These are phyloP conservation scores for Cottoperca gobio DNA, from an alignment of 2,797 vertebrate species.

Conservation along the genomic window DNA sequence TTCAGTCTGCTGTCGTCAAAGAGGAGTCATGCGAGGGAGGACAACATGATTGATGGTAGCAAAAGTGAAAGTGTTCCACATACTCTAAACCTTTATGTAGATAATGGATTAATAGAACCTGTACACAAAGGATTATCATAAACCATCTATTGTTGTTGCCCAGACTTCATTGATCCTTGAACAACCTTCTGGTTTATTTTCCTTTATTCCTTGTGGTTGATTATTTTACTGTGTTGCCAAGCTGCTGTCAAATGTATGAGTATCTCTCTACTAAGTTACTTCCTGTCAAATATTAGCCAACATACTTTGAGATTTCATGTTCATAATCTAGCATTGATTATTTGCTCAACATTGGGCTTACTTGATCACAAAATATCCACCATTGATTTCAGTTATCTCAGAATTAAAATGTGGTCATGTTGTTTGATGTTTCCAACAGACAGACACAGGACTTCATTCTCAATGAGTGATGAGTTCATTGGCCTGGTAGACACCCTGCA, in stretches of 20 bases:
- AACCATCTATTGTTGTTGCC: neutral
- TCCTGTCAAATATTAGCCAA: neutral
- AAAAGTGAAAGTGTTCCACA: neutral
- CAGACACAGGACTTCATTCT: slow-evolving; percentile 65
- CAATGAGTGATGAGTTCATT: slow-evolving; percentile 80
- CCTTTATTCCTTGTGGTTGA: neutral
- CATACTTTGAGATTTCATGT: neutral
- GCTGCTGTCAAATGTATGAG: neutral
- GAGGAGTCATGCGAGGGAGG: slow-evolving; percentile 48
- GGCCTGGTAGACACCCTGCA: slow-evolving; percentile 83
- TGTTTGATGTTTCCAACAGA: slow-evolving; percentile 67
- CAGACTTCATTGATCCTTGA: neutral
- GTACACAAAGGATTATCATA: neutral
- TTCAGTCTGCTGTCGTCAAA: slow-evolving; percentile 81
- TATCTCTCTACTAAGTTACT: neutral
- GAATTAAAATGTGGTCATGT: neutral
- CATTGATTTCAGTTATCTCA: neutral
- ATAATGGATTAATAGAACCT: neutral
- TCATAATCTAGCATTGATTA: neutral
- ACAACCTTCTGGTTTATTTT: neutral
- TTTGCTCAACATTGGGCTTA: neutral
- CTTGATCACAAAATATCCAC: neutral
- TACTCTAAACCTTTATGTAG: neutral
- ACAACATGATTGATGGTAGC: slow-evolving; percentile 59
- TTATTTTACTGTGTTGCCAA: neutral